Percentiles rank a stretch among this genome's conserved stretches.
phyloP scores from a whole-genome alignment of 2,888 invertebrate genomes.

The Aproaerema taeniolella region DNA sequence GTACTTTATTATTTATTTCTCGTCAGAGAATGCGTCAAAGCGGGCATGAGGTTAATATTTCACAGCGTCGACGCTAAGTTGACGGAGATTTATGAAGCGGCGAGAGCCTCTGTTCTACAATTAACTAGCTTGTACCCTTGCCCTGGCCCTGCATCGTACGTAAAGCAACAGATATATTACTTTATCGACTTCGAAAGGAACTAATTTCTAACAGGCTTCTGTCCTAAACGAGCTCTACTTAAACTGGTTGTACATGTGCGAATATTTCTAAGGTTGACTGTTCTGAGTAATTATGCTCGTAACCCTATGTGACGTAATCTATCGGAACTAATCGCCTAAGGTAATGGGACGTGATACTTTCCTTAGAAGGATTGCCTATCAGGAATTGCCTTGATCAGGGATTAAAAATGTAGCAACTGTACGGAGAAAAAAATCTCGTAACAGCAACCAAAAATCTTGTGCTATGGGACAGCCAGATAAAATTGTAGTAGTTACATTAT shows the following conservation, averaged over 20 bases:
- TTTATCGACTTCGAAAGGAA: no score
- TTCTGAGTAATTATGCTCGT: constrained; percentile 9
- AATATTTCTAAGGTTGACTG: background rate
- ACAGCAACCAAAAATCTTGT: no score
- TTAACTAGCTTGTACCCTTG: constrained; percentile 46
- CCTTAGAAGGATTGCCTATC: no score
- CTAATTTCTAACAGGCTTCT: no score
- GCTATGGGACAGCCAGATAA: no score
- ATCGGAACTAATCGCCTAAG: constrained; percentile 8
- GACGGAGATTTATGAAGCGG: constrained; percentile 65
- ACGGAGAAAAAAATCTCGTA: no score
- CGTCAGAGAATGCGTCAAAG: constrained; percentile 57
- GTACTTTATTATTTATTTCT: constrained; percentile 56
- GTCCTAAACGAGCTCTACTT: no score
- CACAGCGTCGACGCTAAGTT: constrained; percentile 67
- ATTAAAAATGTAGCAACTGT: no score
- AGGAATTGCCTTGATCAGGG: no score
- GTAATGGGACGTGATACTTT: no score
- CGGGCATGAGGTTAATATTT: constrained; percentile 71
- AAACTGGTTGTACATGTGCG: background rate
- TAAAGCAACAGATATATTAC: no score
- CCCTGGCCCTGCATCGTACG: background rate
- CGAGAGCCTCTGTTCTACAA: constrained; percentile 65
- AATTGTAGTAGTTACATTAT: no score
- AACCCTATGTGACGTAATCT: constrained; percentile 9